Percentiles rank a stretch among this genome's conserved stretches.
Evolutionary conservation across 2,113 vertebrate species (phyloP).

Genomic region (Sialia sialis): DNA sequence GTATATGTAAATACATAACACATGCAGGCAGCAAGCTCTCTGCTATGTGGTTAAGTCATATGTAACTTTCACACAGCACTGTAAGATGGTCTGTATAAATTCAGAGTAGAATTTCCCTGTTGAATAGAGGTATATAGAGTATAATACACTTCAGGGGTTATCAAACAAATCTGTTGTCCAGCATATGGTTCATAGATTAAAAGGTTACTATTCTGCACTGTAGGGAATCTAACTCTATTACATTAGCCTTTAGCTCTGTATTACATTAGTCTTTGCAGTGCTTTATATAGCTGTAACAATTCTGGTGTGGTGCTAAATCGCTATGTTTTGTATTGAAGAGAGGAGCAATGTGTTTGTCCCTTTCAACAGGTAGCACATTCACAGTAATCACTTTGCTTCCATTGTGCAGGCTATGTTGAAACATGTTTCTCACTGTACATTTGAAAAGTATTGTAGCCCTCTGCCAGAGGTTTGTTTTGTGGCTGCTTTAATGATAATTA

Average conservation of each 20-base stretch:
- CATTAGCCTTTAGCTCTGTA: background rate
- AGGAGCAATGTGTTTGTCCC: background rate
- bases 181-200: background rate
- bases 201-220: background rate
- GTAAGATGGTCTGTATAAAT: background rate
- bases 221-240: background rate
- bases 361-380: background rate
- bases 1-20: background rate
- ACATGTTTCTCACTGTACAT: background rate
- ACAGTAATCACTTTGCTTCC: background rate
- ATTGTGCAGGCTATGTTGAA: background rate
- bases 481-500: background rate
- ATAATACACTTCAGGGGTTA: background rate
- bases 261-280: background rate
- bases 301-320: background rate
- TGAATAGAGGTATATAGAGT: background rate
- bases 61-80: background rate
- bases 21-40: background rate
- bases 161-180: background rate
- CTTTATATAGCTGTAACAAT: background rate
- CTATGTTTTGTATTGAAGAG: background rate
- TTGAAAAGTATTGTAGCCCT: background rate
- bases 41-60: background rate
- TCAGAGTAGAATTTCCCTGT: background rate
- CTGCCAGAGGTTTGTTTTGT: background rate